phyloP scores from a whole-genome alignment of 1,140 invertebrate genomes.

The Caenorhabditis remanei region DNA sequence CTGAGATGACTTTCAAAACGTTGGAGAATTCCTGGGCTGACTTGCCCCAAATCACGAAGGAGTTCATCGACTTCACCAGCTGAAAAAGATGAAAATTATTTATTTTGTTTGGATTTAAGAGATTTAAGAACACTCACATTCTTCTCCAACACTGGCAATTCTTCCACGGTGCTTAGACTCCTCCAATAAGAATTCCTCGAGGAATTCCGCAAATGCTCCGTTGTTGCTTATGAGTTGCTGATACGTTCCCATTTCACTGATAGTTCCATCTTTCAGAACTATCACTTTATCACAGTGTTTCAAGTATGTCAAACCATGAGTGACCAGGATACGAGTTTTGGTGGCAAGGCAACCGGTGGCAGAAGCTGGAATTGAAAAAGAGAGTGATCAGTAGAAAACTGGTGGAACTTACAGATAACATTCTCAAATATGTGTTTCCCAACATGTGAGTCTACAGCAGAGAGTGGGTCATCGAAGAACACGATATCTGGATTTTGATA shows the following conservation, averaged over 20 bases:
- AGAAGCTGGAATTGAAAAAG: constrained; percentile 57
- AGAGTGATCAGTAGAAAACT: not conserved
- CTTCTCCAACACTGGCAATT: constrained; percentile 74
- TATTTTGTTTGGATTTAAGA: not conserved
- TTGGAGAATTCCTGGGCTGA: constrained; percentile 57
- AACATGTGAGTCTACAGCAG: constrained; percentile 83
- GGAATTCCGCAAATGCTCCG: constrained; percentile 71
- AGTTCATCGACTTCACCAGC: constrained; percentile 71
- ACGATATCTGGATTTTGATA: constrained; percentile 83
- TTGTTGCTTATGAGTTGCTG: constrained; percentile 69
- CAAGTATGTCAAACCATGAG: constrained; percentile 73
- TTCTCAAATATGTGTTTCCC: constrained; percentile 81
- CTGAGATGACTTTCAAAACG: constrained; percentile 64
- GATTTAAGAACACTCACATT: constrained; percentile 64
- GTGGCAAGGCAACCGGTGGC: constrained; percentile 83
- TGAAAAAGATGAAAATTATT: constrained; percentile 44
- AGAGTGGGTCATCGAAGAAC: constrained; percentile 84
- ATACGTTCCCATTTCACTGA: constrained; percentile 72
- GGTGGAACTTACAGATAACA: constrained; percentile 24
- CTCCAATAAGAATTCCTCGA: constrained; percentile 75
- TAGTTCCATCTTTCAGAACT: constrained; percentile 69
- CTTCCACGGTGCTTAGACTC: constrained; percentile 71
- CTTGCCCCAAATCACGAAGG: constrained; percentile 65
- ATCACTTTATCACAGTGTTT: constrained; percentile 72
- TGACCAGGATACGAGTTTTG: constrained; percentile 79